Conservation (phyloP, 2,888 invertebrate species). For the Lochmaea capreae region DNA sequence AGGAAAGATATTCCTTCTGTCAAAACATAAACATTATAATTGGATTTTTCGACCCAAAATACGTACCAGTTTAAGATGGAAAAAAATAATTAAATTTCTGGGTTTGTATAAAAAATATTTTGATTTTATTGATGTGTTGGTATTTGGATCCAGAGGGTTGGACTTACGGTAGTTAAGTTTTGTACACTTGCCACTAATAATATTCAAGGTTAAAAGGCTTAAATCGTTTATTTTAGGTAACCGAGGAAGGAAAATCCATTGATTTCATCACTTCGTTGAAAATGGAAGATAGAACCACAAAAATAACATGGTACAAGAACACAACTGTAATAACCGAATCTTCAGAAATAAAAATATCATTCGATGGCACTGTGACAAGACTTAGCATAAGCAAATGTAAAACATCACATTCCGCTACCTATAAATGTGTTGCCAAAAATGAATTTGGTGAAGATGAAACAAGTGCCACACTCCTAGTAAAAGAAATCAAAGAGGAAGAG, state of each 20-base stretch:
- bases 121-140: too few species aligned
- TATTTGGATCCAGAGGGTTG: too few species aligned
- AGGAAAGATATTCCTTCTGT: too few species aligned
- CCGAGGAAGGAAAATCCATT: conserved; percentile 79
- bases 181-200: neutral
- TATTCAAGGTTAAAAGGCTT: conserved; percentile 17
- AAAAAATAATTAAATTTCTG: too few species aligned
- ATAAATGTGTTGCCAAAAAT: conserved; percentile 88
- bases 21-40: too few species aligned
- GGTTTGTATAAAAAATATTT: too few species aligned
- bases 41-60: too few species aligned
- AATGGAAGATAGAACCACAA: conserved; percentile 81
- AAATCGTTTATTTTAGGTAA: conserved; percentile 66
- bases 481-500: conserved; percentile 65
- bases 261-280: conserved; percentile 83
- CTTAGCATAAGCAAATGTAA: conserved; percentile 82
- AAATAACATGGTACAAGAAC: conserved; percentile 88
- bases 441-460: conserved; percentile 92
- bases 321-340: conserved; percentile 81
- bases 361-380: conserved; percentile 85
- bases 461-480: conserved; percentile 85
- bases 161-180: too few species aligned
- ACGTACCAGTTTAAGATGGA: too few species aligned
- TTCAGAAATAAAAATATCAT: conserved; percentile 81
- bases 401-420: conserved; percentile 81